phyloP scores from a whole-genome alignment of 2,797 vertebrate genomes.

The Schizothorax lantsangensis region DNA sequence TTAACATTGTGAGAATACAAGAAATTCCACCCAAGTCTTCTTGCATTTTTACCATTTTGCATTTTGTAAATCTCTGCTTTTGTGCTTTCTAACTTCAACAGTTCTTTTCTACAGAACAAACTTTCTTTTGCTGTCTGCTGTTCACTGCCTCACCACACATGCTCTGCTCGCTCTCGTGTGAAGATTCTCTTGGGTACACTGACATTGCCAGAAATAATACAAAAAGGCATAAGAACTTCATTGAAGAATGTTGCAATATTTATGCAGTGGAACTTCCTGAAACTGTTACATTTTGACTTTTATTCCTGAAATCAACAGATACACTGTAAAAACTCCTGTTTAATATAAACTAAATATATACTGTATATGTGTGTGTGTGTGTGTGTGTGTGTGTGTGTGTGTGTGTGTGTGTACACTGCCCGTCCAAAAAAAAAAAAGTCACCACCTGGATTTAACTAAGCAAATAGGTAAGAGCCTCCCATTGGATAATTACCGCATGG shows the following conservation, averaged over 20 bases:
- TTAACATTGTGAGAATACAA: background rate
- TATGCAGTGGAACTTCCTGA: slow-evolving; percentile 1
- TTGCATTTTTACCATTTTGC: background rate
- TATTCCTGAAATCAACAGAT: background rate
- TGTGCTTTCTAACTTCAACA: background rate
- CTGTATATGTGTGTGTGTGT: too few relatives aligned
- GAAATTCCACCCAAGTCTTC: background rate
- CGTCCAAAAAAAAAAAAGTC: too few relatives aligned
- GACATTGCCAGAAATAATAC: background rate
- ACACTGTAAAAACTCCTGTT: background rate
- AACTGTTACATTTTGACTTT: background rate
- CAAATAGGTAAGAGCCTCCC: too few relatives aligned
- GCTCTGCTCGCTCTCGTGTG: background rate
- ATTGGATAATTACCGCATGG: too few relatives aligned
- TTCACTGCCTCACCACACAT: background rate
- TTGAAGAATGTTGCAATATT: slow-evolving; percentile 11
- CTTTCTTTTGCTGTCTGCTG: background rate
- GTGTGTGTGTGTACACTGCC: too few relatives aligned
- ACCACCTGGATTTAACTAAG: too few relatives aligned
- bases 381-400: too few relatives aligned
- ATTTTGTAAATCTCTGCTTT: background rate
- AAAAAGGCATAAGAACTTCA: slow-evolving; percentile 2
- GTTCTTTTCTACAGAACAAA: slow-evolving; percentile 13
- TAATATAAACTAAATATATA: background rate
- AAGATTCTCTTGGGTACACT: slow-evolving; percentile 8